Conservation (phyloP, 2,888 invertebrate species). For the Oxystoma pomonae region DNA sequence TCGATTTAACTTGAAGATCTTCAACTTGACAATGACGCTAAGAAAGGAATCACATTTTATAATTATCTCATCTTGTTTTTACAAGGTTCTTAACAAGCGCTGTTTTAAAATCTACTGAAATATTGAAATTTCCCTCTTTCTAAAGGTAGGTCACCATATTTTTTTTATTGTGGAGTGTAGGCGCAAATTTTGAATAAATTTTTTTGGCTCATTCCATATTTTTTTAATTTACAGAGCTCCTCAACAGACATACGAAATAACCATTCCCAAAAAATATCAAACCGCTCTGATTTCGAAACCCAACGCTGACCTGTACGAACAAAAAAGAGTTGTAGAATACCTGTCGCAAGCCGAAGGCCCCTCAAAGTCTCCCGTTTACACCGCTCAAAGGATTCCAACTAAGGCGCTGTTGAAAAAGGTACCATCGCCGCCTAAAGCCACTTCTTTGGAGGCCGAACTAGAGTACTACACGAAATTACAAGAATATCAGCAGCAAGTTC, state of each 20-base stretch:
- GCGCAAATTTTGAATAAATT: too few relatives aligned
- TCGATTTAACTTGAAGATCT: background rate
- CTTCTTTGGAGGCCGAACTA: constrained; percentile 13
- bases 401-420: constrained; percentile 1
- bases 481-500: constrained; percentile 12
- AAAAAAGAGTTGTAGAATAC: constrained; percentile 4
- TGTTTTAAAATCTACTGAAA: background rate
- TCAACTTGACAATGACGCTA: background rate
- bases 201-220: too few relatives aligned
- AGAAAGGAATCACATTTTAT: background rate
- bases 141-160: too few relatives aligned
- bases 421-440: constrained; percentile 9
- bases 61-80: background rate
- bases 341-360: constrained; percentile 3
- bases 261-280: background rate
- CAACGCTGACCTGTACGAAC: background rate
- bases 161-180: too few relatives aligned
- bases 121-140: too few relatives aligned
- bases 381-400: constrained; percentile 12
- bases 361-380: constrained; percentile 10
- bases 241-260: background rate
- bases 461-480: constrained; percentile 16
- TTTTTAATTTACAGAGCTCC: background rate
- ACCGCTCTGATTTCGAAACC: background rate
- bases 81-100: background rate